These are phyloP conservation scores for Euphydryas editha DNA, from an alignment of 2,888 invertebrate species.

Conservation along the genomic window DNA sequence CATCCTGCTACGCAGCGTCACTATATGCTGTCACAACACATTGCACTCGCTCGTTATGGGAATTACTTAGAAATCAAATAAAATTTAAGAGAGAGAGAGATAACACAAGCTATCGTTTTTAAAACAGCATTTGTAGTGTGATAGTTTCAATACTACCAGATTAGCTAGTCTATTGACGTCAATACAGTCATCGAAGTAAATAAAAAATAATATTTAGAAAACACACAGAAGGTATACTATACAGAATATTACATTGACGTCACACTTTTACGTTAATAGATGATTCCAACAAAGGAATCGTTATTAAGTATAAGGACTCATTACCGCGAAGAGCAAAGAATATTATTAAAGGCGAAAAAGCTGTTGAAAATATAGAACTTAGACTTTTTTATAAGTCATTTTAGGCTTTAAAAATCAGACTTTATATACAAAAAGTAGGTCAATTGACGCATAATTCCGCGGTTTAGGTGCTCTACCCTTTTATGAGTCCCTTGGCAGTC, in stretches of 20 bases:
- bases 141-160: no score
- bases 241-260: background rate
- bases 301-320: slow-evolving; percentile 2
- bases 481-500: slow-evolving; percentile 4
- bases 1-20: no score
- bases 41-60: no score
- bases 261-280: background rate
- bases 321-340: background rate
- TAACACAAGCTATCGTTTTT: no score
- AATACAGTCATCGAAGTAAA: no score
- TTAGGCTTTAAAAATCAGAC: slow-evolving; percentile 11
- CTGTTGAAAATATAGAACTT: background rate
- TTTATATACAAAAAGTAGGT: slow-evolving; percentile 3
- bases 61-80: no score
- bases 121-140: no score
- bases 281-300: background rate
- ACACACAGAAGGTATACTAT: background rate
- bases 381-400: background rate
- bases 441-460: background rate
- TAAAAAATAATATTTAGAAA: no score
- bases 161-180: no score
- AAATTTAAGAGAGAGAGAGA: no score
- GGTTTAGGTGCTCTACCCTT: slow-evolving; percentile 2
- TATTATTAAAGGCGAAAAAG: background rate
- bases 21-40: no score